Conservation (phyloP, 2,888 invertebrate species). For the Calliscelio sp. region DNA sequence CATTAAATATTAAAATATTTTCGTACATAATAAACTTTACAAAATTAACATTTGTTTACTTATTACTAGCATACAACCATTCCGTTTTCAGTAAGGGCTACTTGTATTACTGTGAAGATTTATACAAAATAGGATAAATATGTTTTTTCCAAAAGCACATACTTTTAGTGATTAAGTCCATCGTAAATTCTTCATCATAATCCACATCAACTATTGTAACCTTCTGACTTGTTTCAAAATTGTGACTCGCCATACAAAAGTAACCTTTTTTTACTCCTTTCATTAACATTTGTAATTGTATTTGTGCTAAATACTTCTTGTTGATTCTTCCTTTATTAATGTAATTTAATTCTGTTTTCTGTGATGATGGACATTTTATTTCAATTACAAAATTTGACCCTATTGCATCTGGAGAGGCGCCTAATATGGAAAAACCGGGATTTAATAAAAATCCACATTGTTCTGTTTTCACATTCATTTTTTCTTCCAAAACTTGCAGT, state of each 20-base stretch:
- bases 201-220: constrained; percentile 35
- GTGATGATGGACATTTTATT: constrained; percentile 62
- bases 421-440: constrained; percentile 50
- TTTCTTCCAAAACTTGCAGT: constrained; percentile 24
- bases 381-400: constrained; percentile 64
- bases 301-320: constrained; percentile 65
- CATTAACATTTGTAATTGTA: constrained; percentile 78
- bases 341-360: constrained; percentile 50
- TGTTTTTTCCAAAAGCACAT: constrained; percentile 8
- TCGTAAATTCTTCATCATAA: constrained; percentile 41
- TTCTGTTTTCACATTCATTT: neutral
- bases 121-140: constrained; percentile 13
- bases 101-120: neutral
- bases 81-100: too few species aligned
- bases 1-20: too few species aligned
- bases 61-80: too few species aligned
- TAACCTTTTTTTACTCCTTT: constrained; percentile 67
- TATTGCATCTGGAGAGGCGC: constrained; percentile 67
- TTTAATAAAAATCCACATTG: constrained; percentile 46
- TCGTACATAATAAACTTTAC: neutral
- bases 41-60: neutral
- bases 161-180: neutral
- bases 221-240: constrained; percentile 72
- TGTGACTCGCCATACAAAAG: constrained; percentile 76
- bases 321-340: constrained; percentile 34